These are phyloP conservation scores for zebrafish (Danio rerio) DNA, from an alignment of 2,113 vertebrate genomes.

Conservation along the genomic window GRCz12tu NC_133176.1:25695501-25696000, in stretches of 20 bases:
- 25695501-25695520: not conserved
- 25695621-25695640: no score
- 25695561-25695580: not conserved
- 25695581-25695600: not conserved
- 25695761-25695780: constrained; percentile 94
- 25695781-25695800: constrained; percentile 88
- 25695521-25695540: not conserved
- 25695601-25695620: not conserved
- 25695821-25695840: constrained; percentile 87
- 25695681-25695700: constrained; percentile 87
- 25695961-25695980: constrained; percentile 28
- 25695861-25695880: constrained; percentile 31
- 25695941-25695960: constrained; percentile 54
- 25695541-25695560: not conserved
- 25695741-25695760: constrained; percentile 93
- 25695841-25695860: not conserved
- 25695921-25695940: constrained; percentile 44
- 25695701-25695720: constrained; percentile 92
- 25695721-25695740: constrained; percentile 98
- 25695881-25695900: constrained; percentile 3
- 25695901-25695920: constrained; percentile 29
- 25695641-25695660: not conserved
- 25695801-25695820: constrained; percentile 90
- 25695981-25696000: constrained; percentile 22
- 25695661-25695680: constrained; percentile 28